phyloP scores from a whole-genome alignment of 2,888 invertebrate species.

The Cephalotes varians region DNA sequence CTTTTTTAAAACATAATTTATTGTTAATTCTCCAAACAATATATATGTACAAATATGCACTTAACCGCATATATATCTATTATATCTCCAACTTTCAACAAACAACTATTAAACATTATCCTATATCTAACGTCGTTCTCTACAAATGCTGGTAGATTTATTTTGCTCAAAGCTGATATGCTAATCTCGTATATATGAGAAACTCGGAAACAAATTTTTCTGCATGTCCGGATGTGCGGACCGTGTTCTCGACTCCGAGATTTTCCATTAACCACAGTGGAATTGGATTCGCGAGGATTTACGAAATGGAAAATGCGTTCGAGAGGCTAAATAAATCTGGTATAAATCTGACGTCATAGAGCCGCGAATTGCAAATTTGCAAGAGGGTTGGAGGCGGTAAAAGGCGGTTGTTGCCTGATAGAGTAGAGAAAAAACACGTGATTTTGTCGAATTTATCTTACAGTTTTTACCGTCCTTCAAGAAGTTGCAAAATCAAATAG shows the following conservation, averaged over 20 bases:
- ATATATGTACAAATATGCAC: background rate
- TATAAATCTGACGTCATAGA: conserved; percentile 56
- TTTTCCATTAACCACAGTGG: conserved; percentile 59
- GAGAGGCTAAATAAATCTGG: conserved; percentile 65
- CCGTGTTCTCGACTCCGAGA: conserved; percentile 52
- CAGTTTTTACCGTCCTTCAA: conserved; percentile 11
- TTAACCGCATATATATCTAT: background rate
- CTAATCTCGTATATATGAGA: conserved; percentile 33
- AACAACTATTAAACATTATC: background rate
- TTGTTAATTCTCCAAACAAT: background rate
- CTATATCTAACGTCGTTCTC: background rate
- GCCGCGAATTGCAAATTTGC: conserved; percentile 34
- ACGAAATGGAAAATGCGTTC: conserved; percentile 60
- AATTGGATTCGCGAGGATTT: conserved; percentile 61
- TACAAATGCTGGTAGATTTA: conserved; percentile 26
- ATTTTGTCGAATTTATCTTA: conserved; percentile 51
- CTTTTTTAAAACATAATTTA: background rate
- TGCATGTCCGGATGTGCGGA: conserved; percentile 34
- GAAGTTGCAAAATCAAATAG: conserved; percentile 35
- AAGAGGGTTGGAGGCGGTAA: background rate
- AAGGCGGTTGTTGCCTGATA: conserved; percentile 17
- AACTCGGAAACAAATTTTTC: conserved; percentile 48
- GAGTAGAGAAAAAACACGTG: background rate
- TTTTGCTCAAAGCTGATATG: conserved; percentile 27
- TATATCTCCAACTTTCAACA: background rate